Evolutionary conservation across 2,888 invertebrate species (phyloP).

Genomic region (Venusia cambrica): DNA sequence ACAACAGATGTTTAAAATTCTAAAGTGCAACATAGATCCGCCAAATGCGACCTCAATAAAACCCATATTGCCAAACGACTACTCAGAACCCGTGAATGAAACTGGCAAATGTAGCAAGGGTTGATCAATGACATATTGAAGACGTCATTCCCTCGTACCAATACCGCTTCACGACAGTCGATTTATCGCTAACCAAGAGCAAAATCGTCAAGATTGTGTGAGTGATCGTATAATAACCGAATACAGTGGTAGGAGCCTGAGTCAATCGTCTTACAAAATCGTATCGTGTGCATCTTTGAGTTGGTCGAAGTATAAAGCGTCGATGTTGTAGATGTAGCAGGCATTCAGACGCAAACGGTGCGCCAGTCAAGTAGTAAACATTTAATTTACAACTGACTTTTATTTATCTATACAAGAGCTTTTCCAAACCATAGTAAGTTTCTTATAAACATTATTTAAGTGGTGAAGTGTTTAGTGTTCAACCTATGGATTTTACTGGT

Average conservation of each 20-base stretch:
- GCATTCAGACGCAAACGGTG: slow-evolving; percentile 75
- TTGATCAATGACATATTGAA: slow-evolving; percentile 65
- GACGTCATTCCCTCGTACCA: slow-evolving; percentile 67
- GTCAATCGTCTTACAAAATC: slow-evolving; percentile 76
- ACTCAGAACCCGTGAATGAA: slow-evolving; percentile 64
- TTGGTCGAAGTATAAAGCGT: slow-evolving; percentile 76
- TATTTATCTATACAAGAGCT: slow-evolving; percentile 59
- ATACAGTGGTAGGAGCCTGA: slow-evolving; percentile 61
- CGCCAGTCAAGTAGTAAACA: slow-evolving; percentile 66
- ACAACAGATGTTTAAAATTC: slow-evolving; percentile 19
- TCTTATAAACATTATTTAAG: slow-evolving; percentile 22
- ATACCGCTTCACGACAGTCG: slow-evolving; percentile 24
- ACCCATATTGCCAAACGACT: slow-evolving; percentile 66
- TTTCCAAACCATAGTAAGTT: slow-evolving; percentile 61
- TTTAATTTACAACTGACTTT: slow-evolving; percentile 37
- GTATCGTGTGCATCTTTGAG: slow-evolving; percentile 67
- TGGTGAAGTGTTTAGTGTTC: slow-evolving; percentile 24
- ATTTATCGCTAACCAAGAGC: slow-evolving; percentile 24
- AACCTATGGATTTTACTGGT: slow-evolving; percentile 12
- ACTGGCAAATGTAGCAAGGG: slow-evolving; percentile 67
- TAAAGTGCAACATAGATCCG: slow-evolving; percentile 53
- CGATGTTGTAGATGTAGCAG: slow-evolving; percentile 63
- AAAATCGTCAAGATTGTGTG: slow-evolving; percentile 29
- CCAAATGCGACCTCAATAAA: slow-evolving; percentile 59
- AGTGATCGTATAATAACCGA: slow-evolving; percentile 23